These are phyloP conservation scores for Panulirus ornatus DNA, from an alignment of 1,140 invertebrate genomes.

Conservation along the genomic window DNA sequence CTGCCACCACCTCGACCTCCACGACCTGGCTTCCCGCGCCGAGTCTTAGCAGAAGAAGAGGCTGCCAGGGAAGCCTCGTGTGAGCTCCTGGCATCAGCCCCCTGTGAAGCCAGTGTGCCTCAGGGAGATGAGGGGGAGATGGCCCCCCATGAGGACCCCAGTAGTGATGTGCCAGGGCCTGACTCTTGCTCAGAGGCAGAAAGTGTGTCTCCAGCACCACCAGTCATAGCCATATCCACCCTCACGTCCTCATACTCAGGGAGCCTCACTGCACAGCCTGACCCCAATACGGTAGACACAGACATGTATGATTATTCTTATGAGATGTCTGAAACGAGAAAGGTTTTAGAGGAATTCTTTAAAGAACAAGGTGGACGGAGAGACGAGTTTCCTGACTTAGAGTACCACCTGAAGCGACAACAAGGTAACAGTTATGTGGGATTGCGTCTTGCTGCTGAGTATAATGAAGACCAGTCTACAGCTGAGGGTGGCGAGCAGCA, in stretches of 20 bases:
- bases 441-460: slow-evolving; percentile 85
- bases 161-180: slow-evolving; percentile 44
- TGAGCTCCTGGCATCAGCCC: not conserved
- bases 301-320: slow-evolving; percentile 83
- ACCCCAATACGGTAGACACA: slow-evolving; percentile 29
- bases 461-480: slow-evolving; percentile 76
- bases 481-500: slow-evolving; percentile 47
- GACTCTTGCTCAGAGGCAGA: slow-evolving; percentile 66
- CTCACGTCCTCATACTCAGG: slow-evolving; percentile 72
- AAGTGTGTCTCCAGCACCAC: slow-evolving; percentile 66
- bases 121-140: slow-evolving; percentile 45
- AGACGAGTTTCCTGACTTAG: slow-evolving; percentile 82
- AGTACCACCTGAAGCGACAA: slow-evolving; percentile 89
- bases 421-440: slow-evolving; percentile 88
- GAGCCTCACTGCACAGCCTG: slow-evolving; percentile 56
- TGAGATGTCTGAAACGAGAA: slow-evolving; percentile 93
- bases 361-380: slow-evolving; percentile 82
- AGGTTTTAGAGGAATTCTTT: slow-evolving; percentile 94
- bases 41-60: slow-evolving; percentile 64
- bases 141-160: slow-evolving; percentile 44
- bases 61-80: slow-evolving; percentile 52
- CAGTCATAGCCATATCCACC: slow-evolving; percentile 73
- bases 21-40: slow-evolving; percentile 75
- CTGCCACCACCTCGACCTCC: slow-evolving; percentile 74
- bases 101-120: slow-evolving; percentile 30